These are phyloP conservation scores for Salarias fasciatus DNA, from an alignment of 2,797 vertebrate species.

Conservation along the genomic window DNA sequence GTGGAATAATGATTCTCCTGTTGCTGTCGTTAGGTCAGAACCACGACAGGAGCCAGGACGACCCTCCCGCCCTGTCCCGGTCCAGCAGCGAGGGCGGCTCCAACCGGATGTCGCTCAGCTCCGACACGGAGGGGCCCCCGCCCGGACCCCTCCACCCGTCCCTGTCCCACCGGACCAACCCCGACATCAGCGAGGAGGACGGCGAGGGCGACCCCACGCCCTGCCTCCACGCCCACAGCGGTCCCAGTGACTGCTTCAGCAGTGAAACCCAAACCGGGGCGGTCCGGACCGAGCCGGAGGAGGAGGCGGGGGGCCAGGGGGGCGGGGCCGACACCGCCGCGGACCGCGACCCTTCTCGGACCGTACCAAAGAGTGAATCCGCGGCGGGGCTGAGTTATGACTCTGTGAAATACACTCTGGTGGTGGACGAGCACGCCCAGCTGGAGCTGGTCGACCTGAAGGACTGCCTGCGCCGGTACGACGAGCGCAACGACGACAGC, in stretches of 20 bases:
- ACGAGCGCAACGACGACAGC: slow-evolving; percentile 86
- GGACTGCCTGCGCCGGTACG: slow-evolving; percentile 89
- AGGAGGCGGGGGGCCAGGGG: slow-evolving; percentile 3
- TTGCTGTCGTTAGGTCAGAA: slow-evolving; percentile 58
- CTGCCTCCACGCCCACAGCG: slow-evolving; percentile 52
- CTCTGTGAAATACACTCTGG: slow-evolving; percentile 93
- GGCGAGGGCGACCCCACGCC: slow-evolving; percentile 69
- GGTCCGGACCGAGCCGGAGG: slow-evolving; percentile 32
- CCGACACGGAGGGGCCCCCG: slow-evolving; percentile 91
- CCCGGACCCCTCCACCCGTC: slow-evolving; percentile 76
- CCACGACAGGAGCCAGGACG: slow-evolving; percentile 73
- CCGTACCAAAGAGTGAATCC: slow-evolving; percentile 83
- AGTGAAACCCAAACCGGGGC: slow-evolving; percentile 19
- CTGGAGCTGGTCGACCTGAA: slow-evolving; percentile 92
- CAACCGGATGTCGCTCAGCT: slow-evolving; percentile 97
- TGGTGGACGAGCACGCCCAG: slow-evolving; percentile 92
- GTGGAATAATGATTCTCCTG: too few relatives aligned
- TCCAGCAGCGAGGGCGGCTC: slow-evolving; percentile 86
- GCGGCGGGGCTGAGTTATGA: slow-evolving; percentile 90
- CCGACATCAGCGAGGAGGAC: slow-evolving; percentile 95
- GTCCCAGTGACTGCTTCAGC: slow-evolving; percentile 2
- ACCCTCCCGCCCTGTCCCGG: slow-evolving; percentile 85
- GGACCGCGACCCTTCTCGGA: slow-evolving; percentile 61
- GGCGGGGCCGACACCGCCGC: not conserved
- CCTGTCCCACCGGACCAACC: slow-evolving; percentile 84